Evolutionary conservation across 2,888 invertebrate genomes (phyloP), one percentile per base, ranked within the genome.

Genomic region (Hyposoter dolosus): DNA sequence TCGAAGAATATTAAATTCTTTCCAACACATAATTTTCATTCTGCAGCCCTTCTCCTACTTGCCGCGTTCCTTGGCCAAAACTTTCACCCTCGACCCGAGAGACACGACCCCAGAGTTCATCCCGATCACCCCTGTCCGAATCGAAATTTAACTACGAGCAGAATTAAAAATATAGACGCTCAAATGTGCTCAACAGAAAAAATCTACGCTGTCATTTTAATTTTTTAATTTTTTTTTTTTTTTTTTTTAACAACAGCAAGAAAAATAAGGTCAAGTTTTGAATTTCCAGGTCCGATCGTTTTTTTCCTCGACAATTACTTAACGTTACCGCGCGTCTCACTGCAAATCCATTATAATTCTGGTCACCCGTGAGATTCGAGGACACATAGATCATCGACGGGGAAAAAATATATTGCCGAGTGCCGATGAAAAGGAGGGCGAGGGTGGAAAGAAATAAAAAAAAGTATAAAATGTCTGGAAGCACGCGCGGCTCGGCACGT

Each of bases 51-150:
- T 32, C 50, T 45, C 53, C 35, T 35, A 12, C 66, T 35, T 9
- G 0, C 19, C 60, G 35, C 56, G 35, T 72, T 69, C 56, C 17
- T 19, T 15, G 50, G 19, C 43, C 17, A 43, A 28, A 23, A 78
- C 6, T 71, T 35, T 50, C 17, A 45, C 69, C 17, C 17, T 50
- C 75, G 19, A 5, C n/a, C 47, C 65, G 74, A 63, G 17, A 56
- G 82, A 83, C 87, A 86, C 90, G 83, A 86, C 87, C 76, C 19
- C 63, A 74, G 79, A 88, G 87, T 85, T 82, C 81, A 43, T 78
- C 86, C 45, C 65, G 80, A 69, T 79, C 74, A 65, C 86, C 68
- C 81, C 40, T 76, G 69, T 50, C 76, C 74, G 69, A 76, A 69
- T 69, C n/a, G 65, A 19, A 23, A 68, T 43, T 23, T 5, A 32